Percentiles rank a stretch among this genome's conserved stretches.
phyloP scores from a whole-genome alignment of 2,113 vertebrate genomes.

The Elanus axillaris region DNA sequence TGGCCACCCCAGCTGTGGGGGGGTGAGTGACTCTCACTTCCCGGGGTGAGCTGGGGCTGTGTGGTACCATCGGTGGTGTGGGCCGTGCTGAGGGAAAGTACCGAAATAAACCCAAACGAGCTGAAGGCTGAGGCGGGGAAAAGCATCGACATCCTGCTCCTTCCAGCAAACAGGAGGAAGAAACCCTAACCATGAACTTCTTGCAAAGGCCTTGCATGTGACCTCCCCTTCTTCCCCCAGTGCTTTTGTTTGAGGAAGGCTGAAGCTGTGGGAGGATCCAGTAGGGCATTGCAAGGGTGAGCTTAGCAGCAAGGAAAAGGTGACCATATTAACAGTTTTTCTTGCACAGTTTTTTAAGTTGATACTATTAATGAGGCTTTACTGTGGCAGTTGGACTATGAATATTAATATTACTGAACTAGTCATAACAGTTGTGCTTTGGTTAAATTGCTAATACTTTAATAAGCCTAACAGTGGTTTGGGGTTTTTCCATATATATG shows the following conservation, averaged over 20 bases:
- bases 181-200: not conserved
- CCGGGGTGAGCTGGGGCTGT: not conserved
- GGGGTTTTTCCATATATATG: accelerated
- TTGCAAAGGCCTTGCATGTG: not conserved
- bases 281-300: not conserved
- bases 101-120: not conserved
- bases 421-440: not conserved
- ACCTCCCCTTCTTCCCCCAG: accelerated
- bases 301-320: not conserved
- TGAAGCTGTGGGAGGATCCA: not conserved
- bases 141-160: not conserved
- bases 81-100: not conserved
- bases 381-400: not conserved
- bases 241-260: not conserved
- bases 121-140: not conserved
- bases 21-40: too few species aligned
- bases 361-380: not conserved
- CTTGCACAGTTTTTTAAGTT: not conserved
- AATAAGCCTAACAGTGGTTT: not conserved
- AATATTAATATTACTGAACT: not conserved
- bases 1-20: not conserved
- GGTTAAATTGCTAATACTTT: not conserved
- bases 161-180: not conserved
- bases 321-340: not conserved
- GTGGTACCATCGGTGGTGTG: accelerated